Conservation (phyloP, 2,888 invertebrate species). For the Ceramica pisi region DNA sequence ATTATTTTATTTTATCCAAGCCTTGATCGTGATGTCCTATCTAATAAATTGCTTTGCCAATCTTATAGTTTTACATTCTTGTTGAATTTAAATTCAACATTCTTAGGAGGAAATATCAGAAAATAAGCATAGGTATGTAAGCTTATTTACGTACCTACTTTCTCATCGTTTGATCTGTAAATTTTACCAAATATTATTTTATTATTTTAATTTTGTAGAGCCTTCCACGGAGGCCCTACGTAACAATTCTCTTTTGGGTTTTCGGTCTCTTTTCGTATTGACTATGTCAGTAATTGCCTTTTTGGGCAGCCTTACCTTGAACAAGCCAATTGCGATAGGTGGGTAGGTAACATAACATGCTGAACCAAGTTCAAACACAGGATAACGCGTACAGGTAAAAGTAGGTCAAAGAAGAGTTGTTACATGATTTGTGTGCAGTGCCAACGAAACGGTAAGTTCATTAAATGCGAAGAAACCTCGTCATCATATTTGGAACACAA, state of each 20-base stretch:
- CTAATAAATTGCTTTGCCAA: slow-evolving; percentile 4
- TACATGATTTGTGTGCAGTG: slow-evolving; percentile 52
- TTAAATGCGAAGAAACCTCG: slow-evolving; percentile 66
- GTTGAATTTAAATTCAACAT: background rate
- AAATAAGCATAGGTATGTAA: background rate
- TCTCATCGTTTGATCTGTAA: background rate
- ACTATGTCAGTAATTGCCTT: slow-evolving; percentile 24
- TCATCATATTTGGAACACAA: slow-evolving; percentile 75
- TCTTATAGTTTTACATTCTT: slow-evolving; percentile 9
- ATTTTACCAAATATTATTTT: background rate
- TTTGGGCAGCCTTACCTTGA: slow-evolving; percentile 19
- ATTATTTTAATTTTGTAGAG: slow-evolving; percentile 1
- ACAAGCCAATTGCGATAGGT: slow-evolving; percentile 25
- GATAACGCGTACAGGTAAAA: slow-evolving; percentile 39
- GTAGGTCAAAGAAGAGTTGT: slow-evolving; percentile 54
- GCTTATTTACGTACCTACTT: too few relatives aligned
- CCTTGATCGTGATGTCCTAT: background rate
- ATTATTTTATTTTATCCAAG: slow-evolving; percentile 1
- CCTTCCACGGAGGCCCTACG: background rate
- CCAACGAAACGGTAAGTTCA: slow-evolving; percentile 43
- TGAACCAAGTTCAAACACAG: slow-evolving; percentile 37
- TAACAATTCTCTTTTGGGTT: slow-evolving; percentile 15
- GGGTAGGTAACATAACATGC: slow-evolving; percentile 5
- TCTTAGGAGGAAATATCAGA: background rate
- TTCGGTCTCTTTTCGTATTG: slow-evolving; percentile 22